Base-by-base conservation (phyloP, 2,113 vertebrate species). In the Oncorhynchus nerka region DNA sequence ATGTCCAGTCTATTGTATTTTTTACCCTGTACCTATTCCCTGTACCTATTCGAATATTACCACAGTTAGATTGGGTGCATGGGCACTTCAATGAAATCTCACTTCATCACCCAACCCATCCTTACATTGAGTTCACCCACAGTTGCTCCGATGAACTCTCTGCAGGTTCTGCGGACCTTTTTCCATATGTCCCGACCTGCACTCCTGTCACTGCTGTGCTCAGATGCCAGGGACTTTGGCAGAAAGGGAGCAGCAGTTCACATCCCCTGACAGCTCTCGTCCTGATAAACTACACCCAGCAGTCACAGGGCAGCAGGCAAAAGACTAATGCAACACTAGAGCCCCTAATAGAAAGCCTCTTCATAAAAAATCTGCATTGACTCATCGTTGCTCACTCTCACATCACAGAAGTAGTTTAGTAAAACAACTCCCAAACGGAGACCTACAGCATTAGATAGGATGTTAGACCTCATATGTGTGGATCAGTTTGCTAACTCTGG, bases 241-340 rank as follows among this genome's bases (percentile, higher is more conserved):
- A 81, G 80, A 19, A 78, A 77, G 61, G 16, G 39, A 68, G 64
- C 57, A 78, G 72, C 80, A 80, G 83, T 84, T 86, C 81, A 83
- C 68, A 20, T 86, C 82, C 78, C 80, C 75, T 84, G 79, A 85
- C 83, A 81, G 77, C 70, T 28, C 79, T 48, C 75, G 81, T 85
- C 83, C 81, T 83, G 80, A 89, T 89, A 73, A 87, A 90, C 87
- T 79, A 87, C 84, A 80, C 70, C 72, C 70, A 79, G 71, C 81
- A 81, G 78, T 83, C 84, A 75, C 72, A 79, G 82, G 87, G 79
- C 39, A 39, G 39, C 8, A 39, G 39, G 39, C 39, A 45, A 45
- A 45, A 45, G 0, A 87, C 70, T 81, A 79, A 85, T 16, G 45
- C 34, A 34, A 75, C 79, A 45, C 39, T 45, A 48, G 73, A 65